phyloP scores from a whole-genome alignment of 1,140 invertebrate genomes.

The Adelges cooleyi region DNA sequence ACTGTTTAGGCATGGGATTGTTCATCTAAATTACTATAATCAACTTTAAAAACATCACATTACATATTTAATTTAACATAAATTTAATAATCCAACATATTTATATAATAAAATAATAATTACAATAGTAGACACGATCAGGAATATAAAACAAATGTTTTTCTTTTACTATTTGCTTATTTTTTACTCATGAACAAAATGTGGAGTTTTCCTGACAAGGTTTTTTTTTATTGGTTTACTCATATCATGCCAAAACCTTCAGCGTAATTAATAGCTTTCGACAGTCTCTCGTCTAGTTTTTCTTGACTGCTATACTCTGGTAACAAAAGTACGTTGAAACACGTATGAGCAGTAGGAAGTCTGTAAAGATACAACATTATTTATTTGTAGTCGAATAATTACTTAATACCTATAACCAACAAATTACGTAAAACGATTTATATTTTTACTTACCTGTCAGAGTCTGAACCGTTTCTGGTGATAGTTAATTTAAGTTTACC shows the following conservation, averaged over 20 bases:
- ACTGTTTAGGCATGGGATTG: too few species aligned
- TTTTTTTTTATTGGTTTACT: conserved; percentile 31
- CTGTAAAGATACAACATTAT: conserved; percentile 36
- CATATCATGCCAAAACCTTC: conserved; percentile 78
- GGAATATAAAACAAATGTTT: conserved; percentile 1
- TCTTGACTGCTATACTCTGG: conserved; percentile 78
- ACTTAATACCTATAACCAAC: too few species aligned
- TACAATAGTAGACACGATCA: not conserved
- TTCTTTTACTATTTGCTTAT: too few species aligned
- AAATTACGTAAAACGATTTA: too few species aligned
- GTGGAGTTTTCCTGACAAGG: too few species aligned
- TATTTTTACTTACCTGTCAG: conserved; percentile 49
- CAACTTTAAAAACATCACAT: not conserved
- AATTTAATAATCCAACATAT: conserved; percentile 4
- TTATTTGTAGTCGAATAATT: too few species aligned
- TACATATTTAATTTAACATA: not conserved
- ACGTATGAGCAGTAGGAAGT: conserved; percentile 80
- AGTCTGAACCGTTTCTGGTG: conserved; percentile 64
- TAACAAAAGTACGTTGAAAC: conserved; percentile 88
- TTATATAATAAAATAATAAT: not conserved
- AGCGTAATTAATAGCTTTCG: conserved; percentile 81
- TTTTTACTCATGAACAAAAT: too few species aligned
- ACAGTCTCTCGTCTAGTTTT: conserved; percentile 70
- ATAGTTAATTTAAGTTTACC: conserved; percentile 76
- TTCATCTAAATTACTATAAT: too few species aligned